Evolutionary conservation across 2,113 vertebrate genomes (phyloP).

Genomic region (Trinectes maculatus): DNA sequence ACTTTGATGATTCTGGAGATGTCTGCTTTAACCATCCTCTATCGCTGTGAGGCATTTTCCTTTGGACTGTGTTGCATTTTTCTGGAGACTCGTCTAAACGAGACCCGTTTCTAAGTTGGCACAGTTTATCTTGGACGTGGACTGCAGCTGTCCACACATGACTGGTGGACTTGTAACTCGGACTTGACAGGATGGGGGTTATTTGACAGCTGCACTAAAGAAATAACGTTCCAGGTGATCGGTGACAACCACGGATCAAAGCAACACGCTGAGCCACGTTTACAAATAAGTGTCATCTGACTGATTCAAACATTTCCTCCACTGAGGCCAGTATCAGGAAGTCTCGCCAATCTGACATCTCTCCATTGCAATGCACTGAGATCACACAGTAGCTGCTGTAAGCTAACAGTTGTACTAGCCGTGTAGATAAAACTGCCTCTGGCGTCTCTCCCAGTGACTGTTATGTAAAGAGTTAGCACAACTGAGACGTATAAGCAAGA

Average conservation of each 20-base stretch:
- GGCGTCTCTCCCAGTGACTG: neutral
- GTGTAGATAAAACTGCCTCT: constrained; percentile 12
- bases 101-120: constrained; percentile 22
- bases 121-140: constrained; percentile 30
- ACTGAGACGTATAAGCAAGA: constrained; percentile 38
- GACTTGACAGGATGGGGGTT: constrained; percentile 19
- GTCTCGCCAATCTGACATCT: constrained; percentile 4
- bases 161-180: neutral
- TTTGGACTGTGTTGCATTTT: neutral
- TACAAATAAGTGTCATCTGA: constrained; percentile 26
- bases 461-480: constrained; percentile 7
- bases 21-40: no score
- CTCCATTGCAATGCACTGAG: neutral
- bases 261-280: constrained; percentile 52
- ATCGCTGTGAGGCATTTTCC: no score
- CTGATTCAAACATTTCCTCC: neutral
- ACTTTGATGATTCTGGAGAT: no score
- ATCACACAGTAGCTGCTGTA: neutral
- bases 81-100: constrained; percentile 12
- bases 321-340: constrained; percentile 22
- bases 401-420: neutral
- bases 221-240: no score
- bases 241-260: constrained; percentile 29
- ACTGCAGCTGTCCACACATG: constrained; percentile 8
- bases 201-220: constrained; percentile 34